Base-by-base conservation (phyloP, 1,140 invertebrate genomes). In the Varroa destructor region DNA sequence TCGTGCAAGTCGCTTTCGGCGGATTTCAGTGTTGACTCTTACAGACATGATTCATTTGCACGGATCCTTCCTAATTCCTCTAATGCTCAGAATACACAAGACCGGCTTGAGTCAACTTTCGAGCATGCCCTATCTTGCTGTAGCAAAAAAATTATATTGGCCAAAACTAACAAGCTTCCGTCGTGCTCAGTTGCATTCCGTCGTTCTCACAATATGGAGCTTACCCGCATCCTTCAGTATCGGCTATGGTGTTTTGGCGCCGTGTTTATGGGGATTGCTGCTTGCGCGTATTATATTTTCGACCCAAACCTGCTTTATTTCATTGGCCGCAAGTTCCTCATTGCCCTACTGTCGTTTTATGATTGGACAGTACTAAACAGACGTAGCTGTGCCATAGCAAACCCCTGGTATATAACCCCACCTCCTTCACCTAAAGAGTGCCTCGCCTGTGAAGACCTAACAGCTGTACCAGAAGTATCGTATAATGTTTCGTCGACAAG, bases 311-410 rank as follows among this genome's bases (percentile, higher is more conserved):
- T 67, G 61, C 46, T 67, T 8, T 40, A 67, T 67, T 67, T 67
- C 61, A 46, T 67, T 37, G 61, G 61, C 40, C 61, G 61, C 40
- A 67, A 67, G 40, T 40, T 46, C 12, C 61, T 67, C 61, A 67
- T 67, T 37, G 61, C 61, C 12, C 14, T 40, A 5, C 61, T 14
- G 46, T 37, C 61, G 14, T 46, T 67, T 37, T 40, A 36, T 37
- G 37, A 67, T 46, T 67, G 61, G 61, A 67, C 40, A 40, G 61
- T 67, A 5, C 61, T 67, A 43, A 67, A 67, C 46, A 67, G 61
- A 67, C 40, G 46, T 12, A 43, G 40, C 40, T 67, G 61, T 40
- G 61, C 61, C 36, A 46, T 67, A 40, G 12, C 12, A 12, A 67
- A 67, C 40, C 61, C 61, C 12, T 67, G 61, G 61, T 67, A 67